Conservation (phyloP, 2,888 invertebrate genomes). For the Parochlus steinenii region DNA sequence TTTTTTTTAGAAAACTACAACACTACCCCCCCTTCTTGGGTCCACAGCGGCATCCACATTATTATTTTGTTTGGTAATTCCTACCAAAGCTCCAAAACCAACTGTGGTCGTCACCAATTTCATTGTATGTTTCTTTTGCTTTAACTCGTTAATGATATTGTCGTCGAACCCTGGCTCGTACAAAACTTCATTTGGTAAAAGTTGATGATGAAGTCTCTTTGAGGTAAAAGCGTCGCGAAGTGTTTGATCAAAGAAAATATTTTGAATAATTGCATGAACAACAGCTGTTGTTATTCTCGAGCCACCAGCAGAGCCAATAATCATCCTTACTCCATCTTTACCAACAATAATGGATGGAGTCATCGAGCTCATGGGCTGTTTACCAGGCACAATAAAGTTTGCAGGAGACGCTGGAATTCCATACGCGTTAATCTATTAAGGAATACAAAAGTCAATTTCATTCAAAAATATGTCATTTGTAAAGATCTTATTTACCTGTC, state of each 20-base stretch:
- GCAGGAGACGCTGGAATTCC: conserved; percentile 56
- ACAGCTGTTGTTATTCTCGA: conserved; percentile 65
- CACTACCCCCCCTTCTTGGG: conserved; percentile 31
- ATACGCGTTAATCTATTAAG: conserved; percentile 40
- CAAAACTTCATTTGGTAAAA: conserved; percentile 54
- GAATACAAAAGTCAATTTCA: conserved; percentile 57
- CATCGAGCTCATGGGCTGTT: conserved; percentile 72
- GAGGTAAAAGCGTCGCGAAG: conserved; percentile 50
- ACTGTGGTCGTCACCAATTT: conserved; percentile 32
- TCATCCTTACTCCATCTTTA: conserved; percentile 37
- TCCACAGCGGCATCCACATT: conserved; percentile 24
- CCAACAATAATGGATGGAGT: conserved; percentile 56
- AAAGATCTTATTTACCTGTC: conserved; percentile 16
- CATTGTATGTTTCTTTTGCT: conserved; percentile 34
- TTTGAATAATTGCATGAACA: conserved; percentile 38
- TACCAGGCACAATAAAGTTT: conserved; percentile 62
- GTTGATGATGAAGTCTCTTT: conserved; percentile 73
- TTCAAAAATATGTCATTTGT: not conserved
- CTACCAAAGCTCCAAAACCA: conserved; percentile 47
- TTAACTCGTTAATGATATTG: conserved; percentile 24
- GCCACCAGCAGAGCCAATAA: conserved; percentile 69
- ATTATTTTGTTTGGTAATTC: conserved; percentile 29
- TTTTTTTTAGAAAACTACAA: conserved; percentile 15
- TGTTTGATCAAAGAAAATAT: conserved; percentile 44
- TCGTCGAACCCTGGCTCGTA: conserved; percentile 45